phyloP scores from a whole-genome alignment of 2,797 vertebrate genomes.

The Parotocinclus haroldoi region DNA sequence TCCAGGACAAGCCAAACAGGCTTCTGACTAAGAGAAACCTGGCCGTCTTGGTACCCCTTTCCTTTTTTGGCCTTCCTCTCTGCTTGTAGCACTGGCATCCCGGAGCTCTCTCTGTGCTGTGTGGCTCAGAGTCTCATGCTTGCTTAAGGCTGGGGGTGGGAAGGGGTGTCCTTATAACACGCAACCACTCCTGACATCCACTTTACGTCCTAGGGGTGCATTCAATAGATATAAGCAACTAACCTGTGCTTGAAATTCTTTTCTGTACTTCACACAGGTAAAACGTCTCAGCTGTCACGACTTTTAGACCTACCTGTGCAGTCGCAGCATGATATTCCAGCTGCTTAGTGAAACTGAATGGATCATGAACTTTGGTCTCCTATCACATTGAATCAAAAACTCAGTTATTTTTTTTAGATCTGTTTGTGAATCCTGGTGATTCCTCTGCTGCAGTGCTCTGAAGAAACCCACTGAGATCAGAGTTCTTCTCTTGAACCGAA shows the following conservation, averaged over 20 bases:
- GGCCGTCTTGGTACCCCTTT: conserved; percentile 87
- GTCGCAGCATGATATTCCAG: background rate
- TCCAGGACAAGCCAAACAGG: conserved; percentile 89
- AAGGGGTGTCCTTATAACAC: conserved; percentile 2
- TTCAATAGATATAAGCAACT: conserved; percentile 44
- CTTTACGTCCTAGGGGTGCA: conserved; percentile 47
- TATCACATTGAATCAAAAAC: background rate
- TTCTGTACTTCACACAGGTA: too few species aligned
- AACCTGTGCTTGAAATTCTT: conserved; percentile 17
- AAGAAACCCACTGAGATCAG: too few species aligned
- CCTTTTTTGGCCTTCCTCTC: conserved; percentile 73
- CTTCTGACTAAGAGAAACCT: conserved; percentile 89
- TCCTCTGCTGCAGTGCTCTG: too few species aligned
- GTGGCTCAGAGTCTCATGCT: conserved; percentile 47
- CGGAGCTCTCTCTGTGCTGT: conserved; percentile 47
- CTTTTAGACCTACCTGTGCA: background rate
- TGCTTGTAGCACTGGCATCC: conserved; percentile 60
- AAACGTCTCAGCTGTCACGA: background rate
- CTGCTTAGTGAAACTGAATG: conserved; percentile 6
- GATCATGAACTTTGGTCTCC: conserved; percentile 4
- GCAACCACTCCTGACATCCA: conserved; percentile 40
- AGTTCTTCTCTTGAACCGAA: too few species aligned
- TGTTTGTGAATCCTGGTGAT: too few species aligned
- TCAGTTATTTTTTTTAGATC: too few species aligned
- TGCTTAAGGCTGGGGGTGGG: conserved; percentile 34